A percentile compares a stretch with the other conserved stretches of the same genome.
phyloP scores from a whole-genome alignment of 1,140 invertebrate genomes.

The Anagrus nilaparvatae region DNA sequence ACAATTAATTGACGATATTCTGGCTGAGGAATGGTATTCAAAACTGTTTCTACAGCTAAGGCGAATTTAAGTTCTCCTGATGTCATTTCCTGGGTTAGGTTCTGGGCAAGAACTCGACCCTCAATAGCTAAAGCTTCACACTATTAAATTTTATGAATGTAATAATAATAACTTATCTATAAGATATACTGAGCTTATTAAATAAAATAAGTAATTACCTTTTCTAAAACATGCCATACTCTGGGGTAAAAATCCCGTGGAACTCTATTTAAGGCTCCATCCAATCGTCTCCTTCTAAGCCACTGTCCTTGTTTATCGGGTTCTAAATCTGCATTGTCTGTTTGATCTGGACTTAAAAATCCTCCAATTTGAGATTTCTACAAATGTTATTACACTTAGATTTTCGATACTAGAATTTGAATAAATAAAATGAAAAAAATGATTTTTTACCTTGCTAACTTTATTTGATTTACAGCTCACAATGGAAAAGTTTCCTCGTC shows the following conservation, averaged over 20 bases:
- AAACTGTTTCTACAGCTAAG: slow-evolving; percentile 90
- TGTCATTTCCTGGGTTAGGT: slow-evolving; percentile 96
- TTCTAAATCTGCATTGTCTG: slow-evolving; percentile 55
- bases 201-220: slow-evolving; percentile 47
- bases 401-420: not conserved
- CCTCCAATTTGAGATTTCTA: slow-evolving; percentile 72
- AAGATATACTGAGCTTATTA: no score
- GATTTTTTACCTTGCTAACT: slow-evolving; percentile 59
- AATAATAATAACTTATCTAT: no score
- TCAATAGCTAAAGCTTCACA: slow-evolving; percentile 87
- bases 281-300: slow-evolving; percentile 82
- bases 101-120: slow-evolving; percentile 77
- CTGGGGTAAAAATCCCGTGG: slow-evolving; percentile 92
- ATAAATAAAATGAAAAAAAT: slow-evolving; percentile 6
- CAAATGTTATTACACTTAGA: slow-evolving; percentile 13
- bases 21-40: slow-evolving; percentile 95
- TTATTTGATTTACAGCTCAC: slow-evolving; percentile 75
- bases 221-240: slow-evolving; percentile 86
- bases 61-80: slow-evolving; percentile 97
- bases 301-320: slow-evolving; percentile 91
- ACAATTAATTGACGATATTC: slow-evolving; percentile 97
- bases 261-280: slow-evolving; percentile 95
- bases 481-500: slow-evolving; percentile 74
- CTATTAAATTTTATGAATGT: no score
- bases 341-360: slow-evolving; percentile 46